Evolutionary conservation across 2,888 invertebrate species (phyloP).

Genomic region (Lithophane ornitopus): DNA sequence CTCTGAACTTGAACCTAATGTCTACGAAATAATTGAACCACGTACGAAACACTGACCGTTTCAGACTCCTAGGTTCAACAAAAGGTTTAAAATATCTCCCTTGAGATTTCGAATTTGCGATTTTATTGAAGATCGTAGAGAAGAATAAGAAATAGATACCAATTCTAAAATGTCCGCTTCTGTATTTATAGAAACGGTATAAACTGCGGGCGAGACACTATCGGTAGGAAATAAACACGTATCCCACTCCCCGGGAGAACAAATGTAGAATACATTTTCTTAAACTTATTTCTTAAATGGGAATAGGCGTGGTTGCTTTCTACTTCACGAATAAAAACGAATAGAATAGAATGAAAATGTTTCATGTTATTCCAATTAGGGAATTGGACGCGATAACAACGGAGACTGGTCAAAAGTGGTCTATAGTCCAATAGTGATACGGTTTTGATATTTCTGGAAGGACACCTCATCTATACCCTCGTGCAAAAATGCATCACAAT

Average conservation of each 20-base stretch:
- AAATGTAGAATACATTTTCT: conserved; percentile 61
- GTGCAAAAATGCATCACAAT: not conserved
- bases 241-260: conserved; percentile 44
- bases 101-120: conserved; percentile 36
- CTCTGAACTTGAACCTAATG: not conserved
- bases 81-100: conserved; percentile 44
- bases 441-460: not conserved
- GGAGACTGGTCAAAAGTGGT: not conserved
- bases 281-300: conserved; percentile 51
- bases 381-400: not conserved
- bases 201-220: conserved; percentile 56
- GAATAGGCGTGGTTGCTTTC: conserved; percentile 22
- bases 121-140: conserved; percentile 57
- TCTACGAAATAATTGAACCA: conserved; percentile 41
- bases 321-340: conserved; percentile 22
- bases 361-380: conserved; percentile 1
- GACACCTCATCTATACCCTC: not conserved
- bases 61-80: conserved; percentile 8
- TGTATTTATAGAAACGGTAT: conserved; percentile 67
- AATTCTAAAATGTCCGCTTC: conserved; percentile 61
- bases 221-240: conserved; percentile 63
- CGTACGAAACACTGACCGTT: conserved; percentile 26
- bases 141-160: conserved; percentile 65
- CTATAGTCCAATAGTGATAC: not conserved
- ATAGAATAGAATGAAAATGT: not conserved